Evolutionary conservation across 2,888 invertebrate genomes (phyloP).

Genomic region (Macrosoma leucophasiata): DNA sequence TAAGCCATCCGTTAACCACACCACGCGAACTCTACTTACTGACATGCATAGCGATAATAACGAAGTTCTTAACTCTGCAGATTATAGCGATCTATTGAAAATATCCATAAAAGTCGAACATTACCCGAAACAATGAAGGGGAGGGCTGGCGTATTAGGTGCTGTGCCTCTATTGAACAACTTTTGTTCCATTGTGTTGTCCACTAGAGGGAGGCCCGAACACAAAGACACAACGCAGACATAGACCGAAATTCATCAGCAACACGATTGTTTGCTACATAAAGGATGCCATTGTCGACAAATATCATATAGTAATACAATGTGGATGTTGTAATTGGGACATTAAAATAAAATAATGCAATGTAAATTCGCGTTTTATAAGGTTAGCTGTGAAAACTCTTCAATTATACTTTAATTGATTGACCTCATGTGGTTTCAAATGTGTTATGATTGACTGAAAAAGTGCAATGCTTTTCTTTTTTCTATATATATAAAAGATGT

Average conservation of each 20-base stretch:
- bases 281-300: conserved; percentile 73
- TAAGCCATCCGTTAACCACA: not conserved
- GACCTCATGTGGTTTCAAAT: too few relatives aligned
- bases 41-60: conserved; percentile 32
- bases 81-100: conserved; percentile 74
- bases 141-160: conserved; percentile 73
- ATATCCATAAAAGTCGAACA: conserved; percentile 76
- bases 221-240: conserved; percentile 72
- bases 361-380: too few relatives aligned
- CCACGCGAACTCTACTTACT: conserved; percentile 10
- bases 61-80: conserved; percentile 61
- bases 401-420: too few relatives aligned
- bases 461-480: too few relatives aligned
- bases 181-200: conserved; percentile 75
- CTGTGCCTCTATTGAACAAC: conserved; percentile 72
- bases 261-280: conserved; percentile 75
- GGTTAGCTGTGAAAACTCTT: too few relatives aligned
- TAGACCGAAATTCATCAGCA: conserved; percentile 76
- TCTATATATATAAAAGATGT: too few relatives aligned
- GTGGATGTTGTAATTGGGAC: conserved; percentile 68
- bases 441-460: too few relatives aligned
- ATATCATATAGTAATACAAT: conserved; percentile 73
- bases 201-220: conserved; percentile 63
- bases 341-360: too few relatives aligned
- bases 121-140: conserved; percentile 72